Evolutionary conservation across 2,797 vertebrate species (phyloP), one percentile per base, ranked within the genome.

Genomic region (Sebastes cheni): DNA sequence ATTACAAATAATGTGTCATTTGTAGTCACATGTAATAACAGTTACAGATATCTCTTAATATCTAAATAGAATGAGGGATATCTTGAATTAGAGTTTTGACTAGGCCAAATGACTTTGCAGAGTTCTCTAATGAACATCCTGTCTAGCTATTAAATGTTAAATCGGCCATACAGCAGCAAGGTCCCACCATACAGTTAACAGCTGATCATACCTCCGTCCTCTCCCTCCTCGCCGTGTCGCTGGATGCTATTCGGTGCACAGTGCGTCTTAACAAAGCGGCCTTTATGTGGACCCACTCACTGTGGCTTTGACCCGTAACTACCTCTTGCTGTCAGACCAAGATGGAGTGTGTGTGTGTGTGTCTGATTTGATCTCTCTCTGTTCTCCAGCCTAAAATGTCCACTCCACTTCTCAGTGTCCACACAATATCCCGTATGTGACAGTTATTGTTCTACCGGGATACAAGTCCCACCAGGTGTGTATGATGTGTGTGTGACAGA

Each of bases 381-480:
- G 66, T 86, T 84, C 80, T 61, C 32, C 61, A 29, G 59, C 32
- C 73, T 67, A 70, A 86, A 88, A 82, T 34, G 66, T 84, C 73
- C 65, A 36, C 42, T 74, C 39, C 65, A 75, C 79, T 75, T 77
- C 69, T 86, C 72, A 54, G 72, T 78, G 75, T 81, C 69, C 72
- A 61, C 77, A 83, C 60, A 84, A 81, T 60, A 85, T 81, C 65
- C 79, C 72, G 30, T 36, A 29, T 77, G 80, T 93, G 92, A 93
- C 89, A 93, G 84, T 91, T 91, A 92, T 91, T 93, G 92, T 92
- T 89, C 87, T 87, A 42, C 68, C 50, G 87, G 86, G 84, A 91
- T 90, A 93, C 91, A 77, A 86, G 85, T 87, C 78, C 74, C 34
- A 70, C 93, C 94, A 95, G 94, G 93, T 94, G 94, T 91, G 88